These are phyloP conservation scores for Triplophysa siluroides DNA, from an alignment of 2,113 vertebrate species.

Conservation along the genomic window DNA sequence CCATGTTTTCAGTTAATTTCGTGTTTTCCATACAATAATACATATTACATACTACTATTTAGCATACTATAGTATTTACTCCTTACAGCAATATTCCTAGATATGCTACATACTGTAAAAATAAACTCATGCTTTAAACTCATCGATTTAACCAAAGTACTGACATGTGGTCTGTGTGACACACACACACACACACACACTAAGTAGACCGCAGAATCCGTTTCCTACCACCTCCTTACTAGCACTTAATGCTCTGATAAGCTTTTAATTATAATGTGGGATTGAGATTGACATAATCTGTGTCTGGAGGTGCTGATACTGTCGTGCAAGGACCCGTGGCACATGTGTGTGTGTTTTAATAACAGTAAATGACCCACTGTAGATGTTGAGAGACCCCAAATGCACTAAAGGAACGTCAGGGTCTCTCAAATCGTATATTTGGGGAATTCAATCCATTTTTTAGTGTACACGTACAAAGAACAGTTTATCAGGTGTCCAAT, in stretches of 20 bases:
- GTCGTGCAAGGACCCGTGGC: constrained; percentile 2
- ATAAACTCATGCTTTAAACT: neutral
- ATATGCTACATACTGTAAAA: too few relatives aligned
- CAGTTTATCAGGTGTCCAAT: neutral
- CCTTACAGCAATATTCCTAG: too few relatives aligned
- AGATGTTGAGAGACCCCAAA: constrained; percentile 3
- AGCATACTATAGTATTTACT: too few relatives aligned
- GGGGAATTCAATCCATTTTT: too few relatives aligned
- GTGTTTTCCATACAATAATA: too few relatives aligned
- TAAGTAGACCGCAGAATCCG: constrained; percentile 3
- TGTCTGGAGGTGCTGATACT: constrained; percentile 42
- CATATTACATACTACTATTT: too few relatives aligned
- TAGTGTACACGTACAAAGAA: too few relatives aligned
- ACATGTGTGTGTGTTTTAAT: neutral
- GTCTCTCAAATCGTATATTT: neutral
- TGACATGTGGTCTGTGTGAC: neutral
- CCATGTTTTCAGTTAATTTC: too few relatives aligned
- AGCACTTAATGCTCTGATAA: constrained; percentile 36
- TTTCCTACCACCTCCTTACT: constrained; percentile 18
- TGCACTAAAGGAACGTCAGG: neutral
- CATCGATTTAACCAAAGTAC: neutral
- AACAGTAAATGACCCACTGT: constrained; percentile 33
- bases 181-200: constrained; percentile 2
- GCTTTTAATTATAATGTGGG: constrained; percentile 42
- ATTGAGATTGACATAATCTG: constrained; percentile 9